Evolutionary conservation across 2,113 vertebrate genomes (phyloP), one percentile per base, ranked within the genome.

Genomic region (Setophaga coronata): DNA sequence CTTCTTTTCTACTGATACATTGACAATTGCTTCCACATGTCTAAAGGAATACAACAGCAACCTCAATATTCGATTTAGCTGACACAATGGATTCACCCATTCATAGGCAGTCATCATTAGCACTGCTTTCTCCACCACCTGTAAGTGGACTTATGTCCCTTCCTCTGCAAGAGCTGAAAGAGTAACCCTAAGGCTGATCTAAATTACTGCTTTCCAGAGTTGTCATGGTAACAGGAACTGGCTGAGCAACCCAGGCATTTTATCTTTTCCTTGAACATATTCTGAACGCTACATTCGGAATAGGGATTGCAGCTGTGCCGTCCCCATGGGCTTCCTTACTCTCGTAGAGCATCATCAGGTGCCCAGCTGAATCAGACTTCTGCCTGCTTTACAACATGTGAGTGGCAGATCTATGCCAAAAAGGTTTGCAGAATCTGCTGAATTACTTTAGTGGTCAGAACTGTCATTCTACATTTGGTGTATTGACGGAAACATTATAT

Each of bases 191-290:
- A 93, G 91, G 82, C 62, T 94, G 84, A 85, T 91, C 84, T 73
- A 94, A 95, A 96, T 91, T 91, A 79, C 87, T 66, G 33, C 4
- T 34, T 58, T 91, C 50, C 26, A 31, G 58, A 85, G 95, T 96
- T 94, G 95, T 83, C 90, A 96, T 93, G 82, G 87, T 71, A 97
- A 96, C 93, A 82, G 57, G 61, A 71, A 87, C 87, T 50, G 56
- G 51, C 74, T 90, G 56, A 93, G 82, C 71, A 93, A 65, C 34
- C 34, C 82, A 93, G 54, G 64, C 58, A 81, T 83, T 94, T 95
- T 90, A 62, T 96, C 90, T 90, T 94, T 95, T 91, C 78, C 82
- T 91, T 93, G 45, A 91, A 93, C 60, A 50, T 77, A 82, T 47
- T 83, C 87, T 43, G 84, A 93, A 66, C 0, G 0, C 14, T 69